These are phyloP conservation scores for Drosophila willistoni DNA, from an alignment of 1,140 invertebrate genomes.

Conservation along the genomic window DNA sequence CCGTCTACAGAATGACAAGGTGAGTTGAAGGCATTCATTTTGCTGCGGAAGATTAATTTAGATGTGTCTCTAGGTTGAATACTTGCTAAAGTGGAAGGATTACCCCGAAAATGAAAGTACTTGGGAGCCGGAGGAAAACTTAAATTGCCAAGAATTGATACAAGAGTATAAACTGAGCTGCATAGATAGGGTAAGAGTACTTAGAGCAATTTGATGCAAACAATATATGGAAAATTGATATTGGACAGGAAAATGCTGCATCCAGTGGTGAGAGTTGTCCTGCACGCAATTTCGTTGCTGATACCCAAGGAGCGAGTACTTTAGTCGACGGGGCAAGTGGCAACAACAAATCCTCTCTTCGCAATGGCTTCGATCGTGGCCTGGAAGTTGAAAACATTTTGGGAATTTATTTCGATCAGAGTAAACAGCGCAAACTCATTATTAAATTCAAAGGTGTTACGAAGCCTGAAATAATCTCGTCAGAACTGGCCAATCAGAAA, in stretches of 20 bases:
- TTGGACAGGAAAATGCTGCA: too few relatives aligned
- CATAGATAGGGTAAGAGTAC: not conserved
- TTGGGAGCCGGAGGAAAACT: not conserved
- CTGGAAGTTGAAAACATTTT: not conserved
- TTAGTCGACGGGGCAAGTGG: not conserved
- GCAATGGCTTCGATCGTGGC: not conserved
- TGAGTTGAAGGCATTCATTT: not conserved
- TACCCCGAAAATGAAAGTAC: not conserved
- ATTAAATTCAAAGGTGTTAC: not conserved
- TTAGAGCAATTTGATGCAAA: not conserved
- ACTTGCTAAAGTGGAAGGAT: slow-evolving; percentile 2
- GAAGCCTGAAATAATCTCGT: not conserved
- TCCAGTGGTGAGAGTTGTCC: too few relatives aligned
- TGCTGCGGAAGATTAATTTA: too few relatives aligned
- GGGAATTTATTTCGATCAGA: not conserved
- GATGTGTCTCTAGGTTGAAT: not conserved
- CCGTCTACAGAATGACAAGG: not conserved
- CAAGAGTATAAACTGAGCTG: not conserved
- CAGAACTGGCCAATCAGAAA: not conserved
- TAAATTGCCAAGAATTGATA: not conserved
- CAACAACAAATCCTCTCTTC: not conserved
- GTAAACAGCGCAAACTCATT: not conserved
- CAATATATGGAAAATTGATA: not conserved
- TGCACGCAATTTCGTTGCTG: too few relatives aligned
- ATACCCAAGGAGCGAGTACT: too few relatives aligned